These are phyloP conservation scores for Trissoscelio sp. DNA, from an alignment of 2,888 invertebrate genomes.

Conservation along the genomic window DNA sequence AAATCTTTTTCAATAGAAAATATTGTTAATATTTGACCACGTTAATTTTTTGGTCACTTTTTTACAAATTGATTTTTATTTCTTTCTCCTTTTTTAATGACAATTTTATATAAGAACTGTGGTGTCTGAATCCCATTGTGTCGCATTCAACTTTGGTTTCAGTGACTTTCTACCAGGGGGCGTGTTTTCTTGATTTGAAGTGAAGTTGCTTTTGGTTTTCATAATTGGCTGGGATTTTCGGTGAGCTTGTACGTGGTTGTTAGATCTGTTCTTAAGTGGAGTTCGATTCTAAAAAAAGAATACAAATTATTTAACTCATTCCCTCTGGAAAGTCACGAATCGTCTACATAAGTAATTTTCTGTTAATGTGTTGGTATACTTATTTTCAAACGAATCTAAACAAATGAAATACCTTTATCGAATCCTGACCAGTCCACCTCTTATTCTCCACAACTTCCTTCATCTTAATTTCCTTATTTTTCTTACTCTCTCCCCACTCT, in stretches of 20 bases:
- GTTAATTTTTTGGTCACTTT: neutral
- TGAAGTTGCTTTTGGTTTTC: conserved; percentile 71
- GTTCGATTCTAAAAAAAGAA: conserved; percentile 76
- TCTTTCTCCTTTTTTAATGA: neutral
- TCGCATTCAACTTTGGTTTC: conserved; percentile 72
- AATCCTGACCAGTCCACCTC: neutral
- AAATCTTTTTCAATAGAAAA: no score
- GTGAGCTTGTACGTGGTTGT: conserved; percentile 76
- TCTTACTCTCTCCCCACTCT: conserved; percentile 70
- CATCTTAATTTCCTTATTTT: conserved; percentile 64
- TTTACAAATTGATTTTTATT: neutral
- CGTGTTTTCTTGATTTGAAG: conserved; percentile 76
- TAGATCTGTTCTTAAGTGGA: conserved; percentile 79
- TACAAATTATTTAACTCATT: neutral
- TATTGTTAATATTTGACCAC: no score
- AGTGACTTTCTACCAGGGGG: conserved; percentile 72
- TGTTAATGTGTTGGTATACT: no score
- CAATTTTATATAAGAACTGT: conserved; percentile 76
- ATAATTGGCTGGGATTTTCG: conserved; percentile 62
- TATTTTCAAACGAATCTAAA: no score
- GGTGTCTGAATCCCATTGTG: conserved; percentile 78
- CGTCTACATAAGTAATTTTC: neutral
- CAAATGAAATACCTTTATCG: neutral
- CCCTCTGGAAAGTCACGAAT: no score
- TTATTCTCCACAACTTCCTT: conserved; percentile 50